A percentile compares a stretch with the other conserved stretches of the same genome.
Evolutionary conservation across 2,113 vertebrate genomes (phyloP).

Genomic region (Bufo bufo): DNA sequence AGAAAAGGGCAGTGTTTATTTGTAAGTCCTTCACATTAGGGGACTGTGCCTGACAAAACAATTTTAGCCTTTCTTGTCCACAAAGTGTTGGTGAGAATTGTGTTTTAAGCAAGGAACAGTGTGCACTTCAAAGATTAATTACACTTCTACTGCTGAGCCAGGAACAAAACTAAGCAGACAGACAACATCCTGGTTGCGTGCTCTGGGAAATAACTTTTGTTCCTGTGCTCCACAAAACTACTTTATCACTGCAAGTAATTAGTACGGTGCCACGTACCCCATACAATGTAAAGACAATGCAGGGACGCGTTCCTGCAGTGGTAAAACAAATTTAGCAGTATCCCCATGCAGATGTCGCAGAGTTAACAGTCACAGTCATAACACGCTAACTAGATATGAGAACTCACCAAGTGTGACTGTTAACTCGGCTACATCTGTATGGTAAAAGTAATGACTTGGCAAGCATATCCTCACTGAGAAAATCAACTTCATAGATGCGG

Average conservation of each 20-base stretch:
- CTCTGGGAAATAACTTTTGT: constrained; percentile 50
- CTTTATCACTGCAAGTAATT: not conserved
- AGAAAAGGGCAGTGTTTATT: not conserved
- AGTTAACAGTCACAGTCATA: too few species aligned
- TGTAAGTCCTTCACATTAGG: constrained; percentile 5
- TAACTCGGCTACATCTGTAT: too few species aligned
- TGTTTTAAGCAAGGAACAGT: constrained; percentile 23
- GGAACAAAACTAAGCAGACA: constrained; percentile 36
- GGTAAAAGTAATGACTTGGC: not conserved
- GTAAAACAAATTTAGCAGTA: too few species aligned
- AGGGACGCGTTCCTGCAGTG: not conserved
- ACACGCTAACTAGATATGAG: too few species aligned
- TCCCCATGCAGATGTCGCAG: not conserved
- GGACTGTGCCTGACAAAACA: not conserved
- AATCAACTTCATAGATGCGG: not conserved
- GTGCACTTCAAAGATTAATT: constrained; percentile 38
- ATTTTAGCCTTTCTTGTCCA: constrained; percentile 5
- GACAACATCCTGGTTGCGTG: constrained; percentile 52
- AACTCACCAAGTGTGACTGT: too few species aligned
- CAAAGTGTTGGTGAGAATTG: constrained; percentile 23
- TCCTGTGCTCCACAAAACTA: constrained; percentile 26
- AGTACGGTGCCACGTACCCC: not conserved
- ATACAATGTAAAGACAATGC: not conserved
- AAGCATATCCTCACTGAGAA: not conserved
- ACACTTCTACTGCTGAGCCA: constrained; percentile 34